Evolutionary conservation across 1,140 invertebrate genomes (phyloP).

Genomic region (Penaeus chinensis): DNA sequence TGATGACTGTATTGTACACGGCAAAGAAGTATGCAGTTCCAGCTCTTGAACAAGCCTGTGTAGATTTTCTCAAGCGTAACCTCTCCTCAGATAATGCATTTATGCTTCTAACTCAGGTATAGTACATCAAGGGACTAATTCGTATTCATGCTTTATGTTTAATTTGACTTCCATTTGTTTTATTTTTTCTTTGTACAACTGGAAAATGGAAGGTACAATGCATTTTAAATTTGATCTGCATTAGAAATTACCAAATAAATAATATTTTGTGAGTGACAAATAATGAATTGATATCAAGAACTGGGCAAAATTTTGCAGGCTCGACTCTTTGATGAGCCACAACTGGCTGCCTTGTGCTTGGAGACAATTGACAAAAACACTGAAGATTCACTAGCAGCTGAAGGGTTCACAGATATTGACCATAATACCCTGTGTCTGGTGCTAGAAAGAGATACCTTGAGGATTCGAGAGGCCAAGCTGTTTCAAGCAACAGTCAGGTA

Average conservation of each 20-base stretch:
- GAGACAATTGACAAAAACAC: slow-evolving; percentile 90
- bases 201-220: no score
- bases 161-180: no score
- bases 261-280: no score
- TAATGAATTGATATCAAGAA: no score
- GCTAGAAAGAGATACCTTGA: slow-evolving; percentile 83
- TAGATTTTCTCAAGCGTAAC: slow-evolving; percentile 85
- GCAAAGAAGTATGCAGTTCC: slow-evolving; percentile 90
- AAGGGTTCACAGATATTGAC: slow-evolving; percentile 90
- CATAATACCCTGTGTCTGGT: slow-evolving; percentile 84
- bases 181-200: no score
- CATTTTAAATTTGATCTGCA: no score
- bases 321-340: slow-evolving; percentile 84
- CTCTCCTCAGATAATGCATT: slow-evolving; percentile 88
- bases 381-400: slow-evolving; percentile 82
- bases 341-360: slow-evolving; percentile 82
- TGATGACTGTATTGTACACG: slow-evolving; percentile 88
- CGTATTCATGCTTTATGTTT: no score
- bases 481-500: slow-evolving; percentile 76
- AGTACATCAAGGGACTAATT: neutral
- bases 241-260: no score
- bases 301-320: slow-evolving; percentile 69
- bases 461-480: slow-evolving; percentile 84
- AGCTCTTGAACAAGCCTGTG: slow-evolving; percentile 84
- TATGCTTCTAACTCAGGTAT: slow-evolving; percentile 78